Evolutionary conservation across 2,888 invertebrate species (phyloP).

Genomic region (Nyleta sp.): DNA sequence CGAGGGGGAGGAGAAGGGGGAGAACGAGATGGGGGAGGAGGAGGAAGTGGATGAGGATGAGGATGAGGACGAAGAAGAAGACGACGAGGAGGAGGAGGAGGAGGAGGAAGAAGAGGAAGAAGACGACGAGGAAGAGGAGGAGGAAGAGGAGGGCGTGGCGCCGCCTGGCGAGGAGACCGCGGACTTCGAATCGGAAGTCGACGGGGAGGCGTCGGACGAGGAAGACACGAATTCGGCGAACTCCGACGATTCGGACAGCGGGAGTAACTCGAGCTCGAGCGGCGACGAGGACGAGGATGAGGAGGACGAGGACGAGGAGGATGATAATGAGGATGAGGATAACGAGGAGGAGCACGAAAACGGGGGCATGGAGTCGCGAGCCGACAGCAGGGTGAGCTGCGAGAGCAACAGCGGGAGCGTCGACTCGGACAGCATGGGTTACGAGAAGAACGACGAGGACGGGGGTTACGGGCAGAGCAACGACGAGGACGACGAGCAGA

Average conservation of each 20-base stretch:
- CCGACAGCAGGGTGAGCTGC: conserved; percentile 61
- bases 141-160: conserved; percentile 57
- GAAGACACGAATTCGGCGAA: conserved; percentile 70
- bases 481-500: conserved; percentile 38
- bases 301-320: conserved; percentile 55
- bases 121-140: conserved; percentile 55
- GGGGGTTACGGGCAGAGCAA: conserved; percentile 43
- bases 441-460: conserved; percentile 34
- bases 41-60: conserved; percentile 60
- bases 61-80: conserved; percentile 65
- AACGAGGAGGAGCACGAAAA: conserved; percentile 54
- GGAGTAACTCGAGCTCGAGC: conserved; percentile 67
- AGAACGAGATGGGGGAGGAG: conserved; percentile 64
- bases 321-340: conserved; percentile 56
- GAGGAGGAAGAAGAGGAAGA: conserved; percentile 71
- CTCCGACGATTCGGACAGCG: conserved; percentile 66
- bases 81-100: conserved; percentile 65
- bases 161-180: conserved; percentile 72
- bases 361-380: conserved; percentile 49
- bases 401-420: conserved; percentile 73
- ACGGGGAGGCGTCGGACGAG: conserved; percentile 68
- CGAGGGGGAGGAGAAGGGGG: conserved; percentile 56
- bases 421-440: conserved; percentile 64
- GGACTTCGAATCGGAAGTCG: conserved; percentile 69
- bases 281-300: conserved; percentile 68